Evolutionary conservation across 2,888 invertebrate species (phyloP).

Genomic region (Clunio marinus): DNA sequence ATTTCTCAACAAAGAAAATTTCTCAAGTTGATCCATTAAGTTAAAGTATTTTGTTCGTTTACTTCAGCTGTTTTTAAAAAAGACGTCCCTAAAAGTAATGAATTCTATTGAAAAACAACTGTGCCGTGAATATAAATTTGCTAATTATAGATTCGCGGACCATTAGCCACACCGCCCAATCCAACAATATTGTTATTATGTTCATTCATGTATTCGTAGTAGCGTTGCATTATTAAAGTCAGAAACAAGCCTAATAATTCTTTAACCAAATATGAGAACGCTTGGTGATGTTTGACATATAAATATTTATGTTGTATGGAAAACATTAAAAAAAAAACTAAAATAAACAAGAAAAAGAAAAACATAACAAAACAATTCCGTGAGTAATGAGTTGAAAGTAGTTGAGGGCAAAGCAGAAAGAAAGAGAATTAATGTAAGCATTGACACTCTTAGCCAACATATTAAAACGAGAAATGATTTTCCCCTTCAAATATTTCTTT

Average conservation of each 20-base stretch:
- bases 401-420: neutral
- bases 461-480: neutral
- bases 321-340: neutral
- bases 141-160: no score
- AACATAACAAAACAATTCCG: conserved; percentile 6
- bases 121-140: neutral
- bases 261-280: neutral
- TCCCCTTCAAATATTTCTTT: neutral
- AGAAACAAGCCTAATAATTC: neutral
- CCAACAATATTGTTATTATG: no score
- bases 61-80: neutral
- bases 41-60: neutral
- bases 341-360: conserved; percentile 3
- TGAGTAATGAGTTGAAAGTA: neutral
- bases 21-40: neutral
- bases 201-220: no score
- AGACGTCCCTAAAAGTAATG: neutral
- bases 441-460: conserved; percentile 29
- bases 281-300: conserved; percentile 18
- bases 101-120: neutral
- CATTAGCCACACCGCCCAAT: no score
- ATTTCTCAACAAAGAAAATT: neutral
- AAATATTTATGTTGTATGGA: conserved; percentile 31
- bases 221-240: no score
- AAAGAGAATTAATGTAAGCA: conserved; percentile 11